These are phyloP conservation scores for Protodeltote pygarga DNA, from an alignment of 2,888 invertebrate species.

Conservation along the genomic window DNA sequence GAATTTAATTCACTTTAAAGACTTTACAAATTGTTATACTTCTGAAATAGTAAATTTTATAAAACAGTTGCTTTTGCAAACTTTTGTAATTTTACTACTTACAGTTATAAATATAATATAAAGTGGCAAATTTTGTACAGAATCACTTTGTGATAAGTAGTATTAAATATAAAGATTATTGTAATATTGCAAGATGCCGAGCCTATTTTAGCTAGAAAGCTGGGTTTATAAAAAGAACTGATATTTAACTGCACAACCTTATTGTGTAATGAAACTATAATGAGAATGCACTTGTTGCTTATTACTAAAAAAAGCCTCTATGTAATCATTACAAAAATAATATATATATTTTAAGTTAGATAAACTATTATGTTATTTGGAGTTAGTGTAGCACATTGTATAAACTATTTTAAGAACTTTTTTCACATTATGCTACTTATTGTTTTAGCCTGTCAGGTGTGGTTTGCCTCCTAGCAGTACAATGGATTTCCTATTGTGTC, in stretches of 20 bases:
- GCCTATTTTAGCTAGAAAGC: slow-evolving; percentile 55
- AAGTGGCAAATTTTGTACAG: slow-evolving; percentile 63
- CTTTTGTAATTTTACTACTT: slow-evolving; percentile 52
- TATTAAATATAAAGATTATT: slow-evolving; percentile 52
- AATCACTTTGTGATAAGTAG: slow-evolving; percentile 62
- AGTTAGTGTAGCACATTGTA: slow-evolving; percentile 34
- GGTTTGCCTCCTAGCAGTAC: no score
- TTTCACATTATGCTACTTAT: slow-evolving; percentile 32
- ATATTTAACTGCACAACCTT: slow-evolving; percentile 38
- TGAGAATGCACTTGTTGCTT: slow-evolving; percentile 42
- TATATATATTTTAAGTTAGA: slow-evolving; percentile 28
- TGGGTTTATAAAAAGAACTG: slow-evolving; percentile 45
- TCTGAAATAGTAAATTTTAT: slow-evolving; percentile 25
- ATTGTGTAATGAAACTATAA: slow-evolving; percentile 24
- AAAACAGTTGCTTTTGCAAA: slow-evolving; percentile 35
- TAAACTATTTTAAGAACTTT: slow-evolving; percentile 24
- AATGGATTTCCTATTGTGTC: no score
- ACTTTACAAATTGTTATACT: slow-evolving; percentile 52
- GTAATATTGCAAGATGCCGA: slow-evolving; percentile 55
- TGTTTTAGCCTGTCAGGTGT: no score
- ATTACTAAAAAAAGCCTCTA: slow-evolving; percentile 16
- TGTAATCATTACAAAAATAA: slow-evolving; percentile 42
- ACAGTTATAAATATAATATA: slow-evolving; percentile 42
- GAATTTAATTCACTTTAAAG: slow-evolving; percentile 50
- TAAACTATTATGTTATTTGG: slow-evolving; percentile 37